Evolutionary conservation across 2,888 invertebrate genomes (phyloP).

Genomic region (Drosophila eohydei): DNA sequence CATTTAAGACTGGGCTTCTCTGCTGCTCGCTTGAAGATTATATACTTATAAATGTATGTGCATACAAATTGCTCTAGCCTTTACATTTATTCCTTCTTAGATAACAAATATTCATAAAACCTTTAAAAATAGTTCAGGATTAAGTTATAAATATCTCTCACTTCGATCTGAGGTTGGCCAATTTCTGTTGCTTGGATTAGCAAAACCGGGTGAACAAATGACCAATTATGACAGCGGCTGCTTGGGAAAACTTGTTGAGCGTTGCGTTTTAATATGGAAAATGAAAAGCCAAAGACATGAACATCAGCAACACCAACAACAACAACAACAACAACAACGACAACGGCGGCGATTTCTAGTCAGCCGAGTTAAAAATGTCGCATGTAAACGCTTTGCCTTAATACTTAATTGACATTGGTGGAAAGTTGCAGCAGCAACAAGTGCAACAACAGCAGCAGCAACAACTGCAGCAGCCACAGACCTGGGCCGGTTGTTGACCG

Average conservation of each 20-base stretch:
- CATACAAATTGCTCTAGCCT: too few relatives aligned
- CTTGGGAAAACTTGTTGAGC: constrained; percentile 41
- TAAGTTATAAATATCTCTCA: too few relatives aligned
- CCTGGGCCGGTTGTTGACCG: constrained; percentile 71
- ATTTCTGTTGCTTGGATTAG: constrained; percentile 41
- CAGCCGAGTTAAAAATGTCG: constrained; percentile 55
- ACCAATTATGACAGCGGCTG: constrained; percentile 56
- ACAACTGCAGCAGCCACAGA: constrained; percentile 23
- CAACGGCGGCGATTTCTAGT: constrained; percentile 33
- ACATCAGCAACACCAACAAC: neutral
- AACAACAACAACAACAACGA: neutral
- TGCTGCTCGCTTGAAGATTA: too few relatives aligned
- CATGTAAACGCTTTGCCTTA: constrained; percentile 75
- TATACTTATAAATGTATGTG: too few relatives aligned
- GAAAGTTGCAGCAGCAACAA: constrained; percentile 64
- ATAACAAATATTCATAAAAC: too few relatives aligned
- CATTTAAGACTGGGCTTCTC: too few relatives aligned
- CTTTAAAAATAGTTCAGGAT: too few relatives aligned
- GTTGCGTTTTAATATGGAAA: constrained; percentile 47
- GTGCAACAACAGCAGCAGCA: constrained; percentile 17
- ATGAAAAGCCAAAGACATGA: constrained; percentile 45
- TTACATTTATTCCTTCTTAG: too few relatives aligned
- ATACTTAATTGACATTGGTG: constrained; percentile 75
- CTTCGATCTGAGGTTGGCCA: constrained; percentile 11
- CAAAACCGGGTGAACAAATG: constrained; percentile 58